phyloP scores from a whole-genome alignment of 37 sponge, comb jelly and placozoan species.

The Mnemiopsis leidyi region DNA sequence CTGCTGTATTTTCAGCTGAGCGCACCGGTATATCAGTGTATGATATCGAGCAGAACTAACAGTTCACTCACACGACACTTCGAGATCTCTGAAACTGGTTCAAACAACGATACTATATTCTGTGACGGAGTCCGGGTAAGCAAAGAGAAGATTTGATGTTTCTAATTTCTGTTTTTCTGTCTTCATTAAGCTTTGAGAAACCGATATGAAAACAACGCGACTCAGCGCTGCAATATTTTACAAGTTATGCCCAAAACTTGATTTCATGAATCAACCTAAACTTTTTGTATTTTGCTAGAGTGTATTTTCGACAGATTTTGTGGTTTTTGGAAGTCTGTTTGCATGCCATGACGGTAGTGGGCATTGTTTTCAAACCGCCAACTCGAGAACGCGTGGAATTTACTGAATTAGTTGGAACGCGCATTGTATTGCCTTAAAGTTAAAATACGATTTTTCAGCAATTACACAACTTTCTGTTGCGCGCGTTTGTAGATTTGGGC shows the following conservation, averaged over 20 bases:
- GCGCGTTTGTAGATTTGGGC: too few species aligned
- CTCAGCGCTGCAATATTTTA: too few species aligned
- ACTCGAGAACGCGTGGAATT: not conserved
- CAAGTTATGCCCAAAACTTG: too few species aligned
- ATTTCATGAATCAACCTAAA: too few species aligned
- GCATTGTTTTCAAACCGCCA: not conserved
- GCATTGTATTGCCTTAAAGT: not conserved
- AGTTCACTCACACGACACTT: not conserved
- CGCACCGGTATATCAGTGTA: constrained; percentile 22
- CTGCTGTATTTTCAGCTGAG: not conserved
- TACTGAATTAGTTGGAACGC: not conserved
- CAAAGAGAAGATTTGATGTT: too few species aligned
- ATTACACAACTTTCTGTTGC: not conserved
- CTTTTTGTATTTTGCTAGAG: too few species aligned
- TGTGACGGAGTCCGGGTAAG: constrained; percentile 34
- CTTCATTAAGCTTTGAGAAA: too few species aligned
- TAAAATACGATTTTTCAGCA: not conserved
- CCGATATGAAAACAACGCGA: too few species aligned
- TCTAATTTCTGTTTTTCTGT: too few species aligned
- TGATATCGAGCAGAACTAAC: not conserved
- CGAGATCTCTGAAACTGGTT: not conserved
- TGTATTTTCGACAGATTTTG: too few species aligned
- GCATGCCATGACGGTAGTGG: too few species aligned
- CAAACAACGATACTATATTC: not conserved
- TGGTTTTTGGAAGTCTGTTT: too few species aligned